Base-by-base conservation (phyloP, 1,140 invertebrate genomes). In the Lasaia peninsularis region DNA sequence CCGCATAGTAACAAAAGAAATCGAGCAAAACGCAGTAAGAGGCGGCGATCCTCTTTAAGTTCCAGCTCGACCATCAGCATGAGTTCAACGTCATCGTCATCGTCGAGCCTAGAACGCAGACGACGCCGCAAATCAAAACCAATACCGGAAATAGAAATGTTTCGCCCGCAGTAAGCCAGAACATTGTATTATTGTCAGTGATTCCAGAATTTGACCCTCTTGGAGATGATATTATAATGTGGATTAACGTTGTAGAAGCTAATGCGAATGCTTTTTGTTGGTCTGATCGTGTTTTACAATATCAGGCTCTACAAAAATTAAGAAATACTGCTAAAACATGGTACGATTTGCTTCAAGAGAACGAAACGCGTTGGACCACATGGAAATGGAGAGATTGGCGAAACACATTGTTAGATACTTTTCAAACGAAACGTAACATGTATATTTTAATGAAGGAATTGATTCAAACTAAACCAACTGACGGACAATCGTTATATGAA, bases 341-440 rank as follows among this genome's bases (percentile, higher is more conserved):
- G 69, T 64, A 35, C 1, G 69, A 72, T 53, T 66, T 63, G 0
- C 24, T 69, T 0, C 55, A 59, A 48, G 64, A 65, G 59, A 69
- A 52, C 59, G 44, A 69, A 33, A 63, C 57, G 31, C 24, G 9
- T 9, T 72, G 69, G 69, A 66, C 69, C n/a, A 32, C 14, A 18
- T 72, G 66, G 69, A 7, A n/a, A 9, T 72, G 69, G 69, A 66
- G 48, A 32, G 21, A 72, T 2, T 72, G 69, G 69, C 59, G 63
- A 24, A 16, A 53, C 16, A 58, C 5, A 10, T 55, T 72, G 8
- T 62, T 21, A 8, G 50, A 66, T 32, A 65, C 62, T 5, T 72
- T 72, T 51, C 40, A 65, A 59, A 48, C 51, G 12, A 66, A 65
- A 56, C 48, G 63, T 8, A 67, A 72, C 55, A 69, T 61, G 58